Evolutionary conservation across 2,797 vertebrate genomes (phyloP).

Genomic region (Trachurus trachurus): DNA sequence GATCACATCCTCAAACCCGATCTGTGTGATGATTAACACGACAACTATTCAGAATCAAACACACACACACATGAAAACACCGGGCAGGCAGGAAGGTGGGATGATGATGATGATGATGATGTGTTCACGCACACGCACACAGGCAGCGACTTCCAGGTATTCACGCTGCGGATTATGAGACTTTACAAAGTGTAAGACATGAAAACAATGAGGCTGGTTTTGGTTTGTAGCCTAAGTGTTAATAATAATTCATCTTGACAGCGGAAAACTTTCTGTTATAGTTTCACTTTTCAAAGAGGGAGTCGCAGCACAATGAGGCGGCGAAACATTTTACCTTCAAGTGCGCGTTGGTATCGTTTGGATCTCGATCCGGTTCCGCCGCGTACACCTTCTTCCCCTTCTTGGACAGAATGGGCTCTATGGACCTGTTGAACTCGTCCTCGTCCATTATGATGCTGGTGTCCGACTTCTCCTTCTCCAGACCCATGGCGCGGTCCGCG

Average conservation of each 20-base stretch:
- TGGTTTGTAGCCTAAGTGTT: background rate
- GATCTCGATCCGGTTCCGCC: conserved; percentile 85
- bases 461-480: conserved; percentile 91
- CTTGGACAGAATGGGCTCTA: conserved; percentile 83
- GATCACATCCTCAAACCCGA: conserved; percentile 94
- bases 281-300: conserved; percentile 39
- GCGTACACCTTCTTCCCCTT: conserved; percentile 78
- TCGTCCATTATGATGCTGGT: conserved; percentile 90
- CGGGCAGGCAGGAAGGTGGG: conserved; percentile 2
- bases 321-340: conserved; percentile 85
- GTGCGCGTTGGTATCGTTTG: conserved; percentile 87
- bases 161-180: conserved; percentile 10
- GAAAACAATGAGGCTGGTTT: conserved; percentile 4
- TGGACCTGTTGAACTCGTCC: conserved; percentile 83
- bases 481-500: conserved; percentile 84
- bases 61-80: background rate
- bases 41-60: background rate
- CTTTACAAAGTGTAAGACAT: background rate
- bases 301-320: background rate
- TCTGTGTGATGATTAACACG: conserved; percentile 74
- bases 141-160: conserved; percentile 65
- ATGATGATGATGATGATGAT: conserved; percentile 29
- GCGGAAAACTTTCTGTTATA: background rate
- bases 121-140: conserved; percentile 26
- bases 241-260: background rate